Evolutionary conservation across 1,140 invertebrate genomes (phyloP).

Genomic region (Macrostomum lignano): DNA sequence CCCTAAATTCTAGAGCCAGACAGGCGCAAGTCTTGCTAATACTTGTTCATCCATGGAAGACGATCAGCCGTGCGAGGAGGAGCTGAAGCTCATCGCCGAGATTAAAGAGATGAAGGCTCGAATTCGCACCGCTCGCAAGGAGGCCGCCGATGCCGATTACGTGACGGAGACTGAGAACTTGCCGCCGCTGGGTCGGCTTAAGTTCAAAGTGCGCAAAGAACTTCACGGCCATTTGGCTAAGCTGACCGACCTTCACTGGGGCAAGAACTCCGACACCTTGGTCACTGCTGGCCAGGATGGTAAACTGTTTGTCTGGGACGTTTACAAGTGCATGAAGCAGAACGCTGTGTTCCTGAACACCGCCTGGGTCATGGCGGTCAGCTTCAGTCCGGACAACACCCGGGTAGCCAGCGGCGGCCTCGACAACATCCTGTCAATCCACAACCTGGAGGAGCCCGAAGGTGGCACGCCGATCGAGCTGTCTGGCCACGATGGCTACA

Average conservation of each 20-base stretch:
- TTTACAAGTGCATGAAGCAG: conserved; percentile 1
- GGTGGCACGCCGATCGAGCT: conserved; percentile 1
- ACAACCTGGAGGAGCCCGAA: no score
- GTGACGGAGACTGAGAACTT: conserved; percentile 5
- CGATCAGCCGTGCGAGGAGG: neutral
- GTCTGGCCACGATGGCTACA: conserved; percentile 5
- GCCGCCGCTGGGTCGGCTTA: conserved; percentile 2
- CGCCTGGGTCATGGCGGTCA: conserved; percentile 2
- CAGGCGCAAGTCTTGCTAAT: no score
- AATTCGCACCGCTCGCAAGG: neutral
- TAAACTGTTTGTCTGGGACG: conserved; percentile 6
- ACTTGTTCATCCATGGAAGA: no score
- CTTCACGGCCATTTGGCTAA: conserved; percentile 6
- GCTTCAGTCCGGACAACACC: neutral
- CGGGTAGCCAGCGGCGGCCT: conserved; percentile 5
- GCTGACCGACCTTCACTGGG: conserved; percentile 4
- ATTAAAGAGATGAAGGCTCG: conserved; percentile 1
- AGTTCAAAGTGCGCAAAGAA: conserved; percentile 4
- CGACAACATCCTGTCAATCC: conserved; percentile 4
- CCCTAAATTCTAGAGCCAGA: no score
- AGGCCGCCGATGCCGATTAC: neutral
- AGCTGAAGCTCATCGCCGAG: conserved; percentile 1
- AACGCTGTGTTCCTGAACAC: conserved; percentile 1
- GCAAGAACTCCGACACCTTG: neutral
- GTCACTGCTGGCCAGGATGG: conserved; percentile 5